Evolutionary conservation across 2,888 invertebrate species (phyloP), one percentile per base, ranked within the genome.

Genomic region (Acrocera orbiculus): DNA sequence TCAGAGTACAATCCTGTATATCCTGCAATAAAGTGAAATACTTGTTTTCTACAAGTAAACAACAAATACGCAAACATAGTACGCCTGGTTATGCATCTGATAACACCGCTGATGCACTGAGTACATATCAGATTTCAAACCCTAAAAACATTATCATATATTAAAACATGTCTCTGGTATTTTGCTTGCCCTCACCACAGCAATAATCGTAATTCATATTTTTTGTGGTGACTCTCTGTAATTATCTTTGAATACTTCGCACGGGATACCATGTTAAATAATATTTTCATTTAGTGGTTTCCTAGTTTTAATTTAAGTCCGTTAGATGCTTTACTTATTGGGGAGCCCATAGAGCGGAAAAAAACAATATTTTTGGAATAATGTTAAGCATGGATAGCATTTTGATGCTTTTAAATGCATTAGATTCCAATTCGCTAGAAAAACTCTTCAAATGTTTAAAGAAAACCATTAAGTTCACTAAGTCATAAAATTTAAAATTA

Each of bases 121-220:
- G 32, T 26, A 26, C 27, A 33, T 58, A 58, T 58, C 57, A 58
- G 53, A 56, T 58, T 58, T 58, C 57, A 47, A 56, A 53, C 49
- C 48, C 52, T 53, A 49, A 49, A 54, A 51, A 53, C 55, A 58
- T 52, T 54, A 54, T 56, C 57, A 57, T 58, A 58, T 58, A 56
- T 58, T 58, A 54, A 54, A 52, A 54, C 53, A 54, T 58, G 57
- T 56, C 56, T 53, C 56, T 58, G 58, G 56, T 54, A 56, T 56
- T 56, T 55, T 52, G 52, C 54, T 54, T 52, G 56, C 56, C 56
- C 56, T 54, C 56, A 54, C 54, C 56, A 54, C 54, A 50, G 56
- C 54, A 58, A 58, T 58, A 58, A 58, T 53, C 54, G 56, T 58
- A 57, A 58, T 49, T 58, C 58, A 58, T 57, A 55, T 58, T 56